Base-by-base conservation (phyloP, 2,888 invertebrate species). In the Lithophane socia region DNA sequence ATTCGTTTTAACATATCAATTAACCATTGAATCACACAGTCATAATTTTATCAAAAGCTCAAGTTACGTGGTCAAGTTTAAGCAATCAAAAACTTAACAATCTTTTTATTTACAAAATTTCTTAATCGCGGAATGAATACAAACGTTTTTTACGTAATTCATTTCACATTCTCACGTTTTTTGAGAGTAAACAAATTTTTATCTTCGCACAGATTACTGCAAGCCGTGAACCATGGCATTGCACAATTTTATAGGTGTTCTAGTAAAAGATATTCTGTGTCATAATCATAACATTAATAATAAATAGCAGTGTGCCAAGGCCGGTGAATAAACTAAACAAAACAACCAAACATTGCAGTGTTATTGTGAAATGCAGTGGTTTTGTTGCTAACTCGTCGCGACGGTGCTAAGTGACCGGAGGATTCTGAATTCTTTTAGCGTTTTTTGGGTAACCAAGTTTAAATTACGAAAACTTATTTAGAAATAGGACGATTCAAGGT, bases 271-370 rank as follows among this genome's bases (percentile, higher is more conserved):
- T 72, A 71, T 52, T 87, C 73, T 73, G 37, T 83, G 79, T 78
- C 71, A 77, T 83, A 85, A 84, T 78, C 73, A 77, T 83, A 85
- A 84, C 79, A 84, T 77, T 75, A 69, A 78, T 79, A 79, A 79
- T 73, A 79, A 78, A 77, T 65, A 63, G 49, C 81, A 85, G 80
- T 86, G 77, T 86, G 92, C 88, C 92, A 92, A 92, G 92, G 92
- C 88, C 88, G 81, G 16, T 29, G 70, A 68, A 73, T 76, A 85
- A 85, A 82, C 77, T 79, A 84, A 87, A 88, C 81, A 79, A 82
- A 85, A 86, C 64, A 86, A 88, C 83, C 78, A 83, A 85, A 87
- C 63, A 86, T 77, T 80, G 71, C 82, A 66, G 63, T 68, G 70
- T 52, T 66, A 61, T 87, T 85, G 58, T 54, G 75, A 79, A 87